A percentile compares a stretch with the other conserved stretches of the same genome.
phyloP scores from a whole-genome alignment of 2,113 vertebrate species.

The Microtus ochrogaster region DNA sequence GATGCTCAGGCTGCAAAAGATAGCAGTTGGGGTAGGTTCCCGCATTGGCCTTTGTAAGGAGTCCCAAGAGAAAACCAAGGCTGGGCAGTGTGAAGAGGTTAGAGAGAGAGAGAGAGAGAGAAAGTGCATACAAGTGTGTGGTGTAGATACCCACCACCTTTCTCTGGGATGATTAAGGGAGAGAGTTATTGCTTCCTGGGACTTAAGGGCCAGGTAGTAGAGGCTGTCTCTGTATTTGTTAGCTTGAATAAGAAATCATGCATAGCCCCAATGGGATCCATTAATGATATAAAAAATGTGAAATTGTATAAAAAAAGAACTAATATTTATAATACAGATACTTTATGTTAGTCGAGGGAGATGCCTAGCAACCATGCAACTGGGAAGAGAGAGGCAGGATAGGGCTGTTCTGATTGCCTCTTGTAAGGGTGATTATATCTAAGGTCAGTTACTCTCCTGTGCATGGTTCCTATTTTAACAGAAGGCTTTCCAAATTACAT shows the following conservation, averaged over 20 bases:
- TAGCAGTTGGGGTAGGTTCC: not conserved
- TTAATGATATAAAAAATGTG: not conserved
- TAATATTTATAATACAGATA: not conserved
- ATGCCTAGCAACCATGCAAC: not conserved
- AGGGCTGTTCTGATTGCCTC: not conserved
- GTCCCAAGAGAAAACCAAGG: not conserved
- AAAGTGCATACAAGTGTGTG: not conserved
- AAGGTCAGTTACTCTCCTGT: not conserved
- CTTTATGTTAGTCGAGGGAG: not conserved
- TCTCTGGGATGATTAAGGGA: not conserved
- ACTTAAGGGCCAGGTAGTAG: not conserved
- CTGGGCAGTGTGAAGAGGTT: not conserved
- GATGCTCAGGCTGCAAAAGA: not conserved
- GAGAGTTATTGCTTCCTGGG: not conserved
- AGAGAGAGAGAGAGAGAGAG: not conserved
- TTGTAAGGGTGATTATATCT: not conserved
- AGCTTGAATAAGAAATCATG: not conserved
- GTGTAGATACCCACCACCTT: not conserved
- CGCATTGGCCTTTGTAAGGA: no score
- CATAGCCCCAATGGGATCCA: not conserved
- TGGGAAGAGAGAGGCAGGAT: not conserved
- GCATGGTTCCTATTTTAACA: not conserved
- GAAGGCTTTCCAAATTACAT: conserved; percentile 31
- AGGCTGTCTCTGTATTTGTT: not conserved
- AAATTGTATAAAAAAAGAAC: not conserved